These are phyloP conservation scores for Scomberomorus guttatus DNA, from an alignment of 2,797 vertebrate species.

Conservation along the genomic window DNA sequence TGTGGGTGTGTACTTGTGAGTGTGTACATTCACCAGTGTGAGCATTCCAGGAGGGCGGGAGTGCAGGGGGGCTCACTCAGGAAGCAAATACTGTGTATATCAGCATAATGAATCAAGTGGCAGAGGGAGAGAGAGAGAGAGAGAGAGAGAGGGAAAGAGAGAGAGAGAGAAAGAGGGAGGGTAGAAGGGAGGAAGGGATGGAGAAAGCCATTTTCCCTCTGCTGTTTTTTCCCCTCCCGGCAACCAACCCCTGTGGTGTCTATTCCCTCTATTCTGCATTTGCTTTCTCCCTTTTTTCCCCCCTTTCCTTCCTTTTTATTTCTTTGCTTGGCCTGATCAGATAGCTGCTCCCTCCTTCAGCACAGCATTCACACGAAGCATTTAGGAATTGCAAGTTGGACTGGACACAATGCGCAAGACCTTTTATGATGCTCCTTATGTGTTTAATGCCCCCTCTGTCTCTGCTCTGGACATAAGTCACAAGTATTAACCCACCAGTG, in stretches of 20 bases:
- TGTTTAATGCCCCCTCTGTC: conserved; percentile 46
- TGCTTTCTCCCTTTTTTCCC: conserved; percentile 30
- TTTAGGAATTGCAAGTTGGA: conserved; percentile 19
- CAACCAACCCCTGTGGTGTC: conserved; percentile 82
- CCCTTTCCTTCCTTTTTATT: conserved; percentile 40
- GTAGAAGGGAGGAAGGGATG: conserved; percentile 69
- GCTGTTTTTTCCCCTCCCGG: conserved; percentile 78
- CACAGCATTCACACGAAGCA: conserved; percentile 29
- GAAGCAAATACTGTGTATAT: conserved; percentile 89
- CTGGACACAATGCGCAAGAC: conserved; percentile 17
- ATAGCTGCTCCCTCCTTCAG: conserved; percentile 25
- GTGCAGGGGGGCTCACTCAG: conserved; percentile 83
- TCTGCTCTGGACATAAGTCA: conserved; percentile 27
- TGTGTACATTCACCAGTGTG: conserved; percentile 69
- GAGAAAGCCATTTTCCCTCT: conserved; percentile 83
- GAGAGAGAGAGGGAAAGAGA: conserved; percentile 47
- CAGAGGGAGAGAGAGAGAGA: conserved; percentile 61
- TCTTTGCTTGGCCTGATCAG: conserved; percentile 55
- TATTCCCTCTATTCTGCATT: conserved; percentile 76
- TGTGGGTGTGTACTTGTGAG: conserved; percentile 41
- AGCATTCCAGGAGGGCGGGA: conserved; percentile 74
- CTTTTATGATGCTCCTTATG: conserved; percentile 10
- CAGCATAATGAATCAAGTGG: conserved; percentile 90
- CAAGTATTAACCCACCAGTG: conserved; percentile 28
- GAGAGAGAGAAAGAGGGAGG: conserved; percentile 39